Base-by-base conservation (phyloP, 1,140 invertebrate genomes). In the Pristionchus pacificus region DNA sequence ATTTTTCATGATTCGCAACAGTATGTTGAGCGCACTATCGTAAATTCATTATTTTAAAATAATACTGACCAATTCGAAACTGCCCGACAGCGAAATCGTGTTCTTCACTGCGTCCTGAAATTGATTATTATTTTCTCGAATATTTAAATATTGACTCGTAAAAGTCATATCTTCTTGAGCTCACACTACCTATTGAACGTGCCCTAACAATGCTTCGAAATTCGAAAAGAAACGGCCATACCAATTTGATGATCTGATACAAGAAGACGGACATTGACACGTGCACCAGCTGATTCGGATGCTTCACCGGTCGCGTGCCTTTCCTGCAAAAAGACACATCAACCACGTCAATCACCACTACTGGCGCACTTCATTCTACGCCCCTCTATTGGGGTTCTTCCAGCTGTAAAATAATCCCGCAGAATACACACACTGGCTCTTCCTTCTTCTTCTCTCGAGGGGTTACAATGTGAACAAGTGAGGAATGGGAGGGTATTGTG, bases 71-170 rank as follows among this genome's bases (percentile, higher is more conserved):
- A 83, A 65, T 65, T 83, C 81, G 61, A 83, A 83, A 60, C 77
- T 79, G 30, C 81, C 81, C 2, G 82, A 82, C 60, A 83, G 76
- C 28, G 69, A 74, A 29, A 83, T 83, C 61, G 81, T 83, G 72
- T 83, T 83, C 60, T 84, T 82, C 31, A 83, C 81, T 55, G 81
- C 81, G 59, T 83, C 81, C 79, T 80, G 73, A 76, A 82, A 76
- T 58, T 30, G 55, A 70, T 49, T 1, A 70, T 19, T 71, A 24
- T 74, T 70, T 71, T 2, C 25, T 73, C 28, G 38, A 29, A 55
- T 24, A 19, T 65, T 38, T 65, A 33, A 33, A 29, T 64, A 24
- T 66, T 33, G 14, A 25, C 27, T n/a, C 29, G 19, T 66, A 29
- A n/a, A n/a, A n/a, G n/a, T n/a, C n/a, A n/a, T n/a, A n/a, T n/a